A percentile compares a stretch with the other conserved stretches of the same genome.
Conservation (phyloP, 2,113 vertebrate genomes). For the Gila orcuttii region DNA sequence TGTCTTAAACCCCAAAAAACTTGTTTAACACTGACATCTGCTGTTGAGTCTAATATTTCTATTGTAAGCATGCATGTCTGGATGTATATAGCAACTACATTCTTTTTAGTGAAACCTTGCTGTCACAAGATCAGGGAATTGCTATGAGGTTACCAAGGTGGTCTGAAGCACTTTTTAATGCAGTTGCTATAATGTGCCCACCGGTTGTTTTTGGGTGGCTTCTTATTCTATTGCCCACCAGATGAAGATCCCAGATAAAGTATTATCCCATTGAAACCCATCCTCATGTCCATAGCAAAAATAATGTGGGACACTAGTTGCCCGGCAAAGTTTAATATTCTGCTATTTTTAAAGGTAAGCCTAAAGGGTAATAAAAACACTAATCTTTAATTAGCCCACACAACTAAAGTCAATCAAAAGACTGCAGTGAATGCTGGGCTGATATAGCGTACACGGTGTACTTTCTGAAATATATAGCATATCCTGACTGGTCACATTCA, state of each 20-base stretch:
- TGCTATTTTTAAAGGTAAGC: conserved; percentile 14
- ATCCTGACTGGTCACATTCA: background rate
- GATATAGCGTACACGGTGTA: background rate
- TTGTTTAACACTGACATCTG: conserved; percentile 32
- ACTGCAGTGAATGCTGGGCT: background rate
- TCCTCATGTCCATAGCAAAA: background rate
- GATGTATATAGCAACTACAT: background rate
- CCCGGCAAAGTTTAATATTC: conserved; percentile 7
- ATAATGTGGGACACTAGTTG: background rate
- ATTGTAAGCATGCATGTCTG: background rate
- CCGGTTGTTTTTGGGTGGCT: background rate
- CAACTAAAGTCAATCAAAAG: conserved; percentile 1
- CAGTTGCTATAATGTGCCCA: background rate
- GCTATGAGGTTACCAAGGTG: background rate
- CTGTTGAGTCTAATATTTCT: background rate
- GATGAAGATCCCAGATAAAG: background rate
- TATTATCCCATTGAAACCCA: background rate
- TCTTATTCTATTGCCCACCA: background rate
- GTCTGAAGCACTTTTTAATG: background rate
- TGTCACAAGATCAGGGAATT: background rate
- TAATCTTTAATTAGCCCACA: conserved; percentile 14
- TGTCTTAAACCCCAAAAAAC: background rate
- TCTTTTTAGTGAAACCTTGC: background rate
- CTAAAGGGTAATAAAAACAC: background rate
- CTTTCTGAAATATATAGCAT: background rate